phyloP scores from a whole-genome alignment of 2,113 vertebrate genomes.

The human (Homo sapiens) region GRCh38 chr2:118148001-118148500 shows the following conservation, averaged over 20 bases:
- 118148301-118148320: conserved; percentile 43
- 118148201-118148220: neutral
- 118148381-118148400: conserved; percentile 76
- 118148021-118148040: neutral
- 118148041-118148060: neutral
- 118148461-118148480: conserved; percentile 62
- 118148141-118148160: neutral
- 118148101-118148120: neutral
- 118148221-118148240: neutral
- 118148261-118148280: neutral
- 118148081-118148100: neutral
- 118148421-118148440: conserved; percentile 65
- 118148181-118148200: neutral
- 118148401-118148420: conserved; percentile 73
- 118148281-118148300: neutral
- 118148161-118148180: neutral
- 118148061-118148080: neutral
- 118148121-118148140: neutral
- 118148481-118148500: conserved; percentile 55
- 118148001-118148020: neutral
- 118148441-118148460: conserved; percentile 40
- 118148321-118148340: conserved; percentile 40
- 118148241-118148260: neutral
- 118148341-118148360: conserved; percentile 63
- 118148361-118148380: conserved; percentile 65